Conservation (phyloP, 2,888 invertebrate species). For the Caenorhabditis wallacei region DNA sequence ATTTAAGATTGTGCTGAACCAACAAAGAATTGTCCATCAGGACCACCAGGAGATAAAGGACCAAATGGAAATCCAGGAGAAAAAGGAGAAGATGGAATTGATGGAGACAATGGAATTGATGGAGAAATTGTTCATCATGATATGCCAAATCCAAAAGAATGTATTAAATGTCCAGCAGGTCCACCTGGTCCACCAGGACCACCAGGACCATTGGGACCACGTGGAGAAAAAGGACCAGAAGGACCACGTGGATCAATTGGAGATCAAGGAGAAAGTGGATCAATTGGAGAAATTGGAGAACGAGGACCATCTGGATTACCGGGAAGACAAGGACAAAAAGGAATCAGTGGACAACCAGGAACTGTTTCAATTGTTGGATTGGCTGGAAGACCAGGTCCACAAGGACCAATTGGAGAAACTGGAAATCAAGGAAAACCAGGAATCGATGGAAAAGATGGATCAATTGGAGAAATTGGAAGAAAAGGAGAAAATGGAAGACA, state of each 20-base stretch:
- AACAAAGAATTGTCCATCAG: constrained; percentile 70
- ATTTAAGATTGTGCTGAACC: constrained; percentile 67
- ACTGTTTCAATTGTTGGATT: constrained; percentile 63
- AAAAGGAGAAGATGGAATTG: constrained; percentile 73
- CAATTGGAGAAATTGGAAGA: constrained; percentile 59
- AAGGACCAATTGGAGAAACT: constrained; percentile 63
- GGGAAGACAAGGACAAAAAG: constrained; percentile 55
- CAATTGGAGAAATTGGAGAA: constrained; percentile 69
- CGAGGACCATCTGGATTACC: constrained; percentile 63
- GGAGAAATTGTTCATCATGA: constrained; percentile 63
- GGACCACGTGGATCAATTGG: constrained; percentile 76
- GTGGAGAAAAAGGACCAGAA: constrained; percentile 74
- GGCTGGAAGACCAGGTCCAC: constrained; percentile 65
- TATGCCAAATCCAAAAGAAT: constrained; percentile 63
- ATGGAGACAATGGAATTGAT: constrained; percentile 63
- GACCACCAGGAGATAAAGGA: constrained; percentile 76
- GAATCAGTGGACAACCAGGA: constrained; percentile 68
- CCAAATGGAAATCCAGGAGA: constrained; percentile 71
- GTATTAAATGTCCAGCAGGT: constrained; percentile 78
- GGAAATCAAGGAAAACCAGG: constrained; percentile 58
- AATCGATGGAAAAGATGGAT: constrained; percentile 61
- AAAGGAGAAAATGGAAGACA: constrained; percentile 65
- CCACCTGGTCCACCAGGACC: constrained; percentile 78
- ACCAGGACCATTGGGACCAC: constrained; percentile 73
- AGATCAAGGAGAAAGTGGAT: constrained; percentile 74